A percentile compares a stretch with the other conserved stretches of the same genome.
phyloP scores from a whole-genome alignment of 2,113 vertebrate genomes.

The Chaenogobius annularis region DNA sequence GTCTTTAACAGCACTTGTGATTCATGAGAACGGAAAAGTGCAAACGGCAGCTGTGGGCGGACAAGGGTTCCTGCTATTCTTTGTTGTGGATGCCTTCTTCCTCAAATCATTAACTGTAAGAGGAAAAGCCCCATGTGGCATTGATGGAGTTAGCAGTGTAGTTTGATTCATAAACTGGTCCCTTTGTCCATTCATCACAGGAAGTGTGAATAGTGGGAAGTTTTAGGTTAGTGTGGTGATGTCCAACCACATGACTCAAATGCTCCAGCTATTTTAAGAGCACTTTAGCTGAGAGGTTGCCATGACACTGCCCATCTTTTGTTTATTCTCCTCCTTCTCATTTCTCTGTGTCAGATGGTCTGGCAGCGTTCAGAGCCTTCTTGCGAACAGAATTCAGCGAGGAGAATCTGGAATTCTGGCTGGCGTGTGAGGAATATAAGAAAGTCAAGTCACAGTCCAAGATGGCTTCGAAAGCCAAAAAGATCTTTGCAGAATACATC shows the following conservation, averaged over 20 bases:
- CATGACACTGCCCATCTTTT: conserved; percentile 60
- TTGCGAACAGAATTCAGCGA: conserved; percentile 97
- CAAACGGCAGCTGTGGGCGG: conserved; percentile 53
- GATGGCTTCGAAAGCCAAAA: conserved; percentile 95
- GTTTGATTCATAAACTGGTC: conserved; percentile 7
- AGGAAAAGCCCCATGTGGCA: conserved; percentile 10
- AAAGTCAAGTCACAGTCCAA: conserved; percentile 97
- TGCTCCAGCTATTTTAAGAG: conserved; percentile 57
- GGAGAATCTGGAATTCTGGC: conserved; percentile 98
- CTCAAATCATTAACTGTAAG: conserved; percentile 53
- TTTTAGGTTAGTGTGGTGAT: conserved; percentile 33
- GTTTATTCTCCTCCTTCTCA: conserved; percentile 39
- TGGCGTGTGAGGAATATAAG: conserved; percentile 97
- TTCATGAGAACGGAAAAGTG: conserved; percentile 76
- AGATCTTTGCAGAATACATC: conserved; percentile 94
- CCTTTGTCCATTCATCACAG: conserved; percentile 37
- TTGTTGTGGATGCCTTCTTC: conserved; percentile 52
- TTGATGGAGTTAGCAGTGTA: neutral
- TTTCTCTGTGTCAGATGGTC: conserved; percentile 81
- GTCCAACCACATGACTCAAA: conserved; percentile 50
- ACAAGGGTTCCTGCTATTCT: conserved; percentile 73
- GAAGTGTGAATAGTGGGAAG: conserved; percentile 16
- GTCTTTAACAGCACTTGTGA: conserved; percentile 55
- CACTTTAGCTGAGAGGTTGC: conserved; percentile 49
- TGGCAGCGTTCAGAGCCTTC: conserved; percentile 94